Base-by-base conservation (phyloP, 2,113 vertebrate genomes). In the Enhydra lutris region DNA sequence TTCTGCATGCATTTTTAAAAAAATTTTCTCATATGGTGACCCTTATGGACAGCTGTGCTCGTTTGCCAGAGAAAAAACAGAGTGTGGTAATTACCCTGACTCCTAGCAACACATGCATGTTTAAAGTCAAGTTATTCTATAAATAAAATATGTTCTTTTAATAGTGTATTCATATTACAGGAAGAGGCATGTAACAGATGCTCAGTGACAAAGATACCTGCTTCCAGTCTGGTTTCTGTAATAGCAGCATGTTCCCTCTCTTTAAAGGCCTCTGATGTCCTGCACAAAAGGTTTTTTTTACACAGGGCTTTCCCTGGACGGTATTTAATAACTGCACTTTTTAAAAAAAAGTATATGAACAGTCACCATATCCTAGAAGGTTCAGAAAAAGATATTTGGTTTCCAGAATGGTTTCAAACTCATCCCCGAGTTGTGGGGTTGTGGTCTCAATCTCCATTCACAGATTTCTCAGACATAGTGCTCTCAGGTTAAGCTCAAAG, bases 131-230 rank as follows among this genome's bases (percentile, higher is more conserved):
- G 3, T 69, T 55, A 63, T 23, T 91, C 89, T 85, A 34, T 52
- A 79, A 89, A 57, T 69, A 95, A 92, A 71, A 67, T 21, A 29
- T 88, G 90, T 96, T 71, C 52, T 61, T 93, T 82, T 79, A 90
- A 65, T 74, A 65, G 50, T 63, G 14, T 42, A 24, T 76, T 80
- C 4, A 52, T 79, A 31, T 78, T 85, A 89, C 3, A 47, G 55
- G 36, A 79, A 95, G 24, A 86, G 80, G 21, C 7, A 24, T 7
- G 9, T 14, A 59, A 47, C 6, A 81, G 34, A 92, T n/a, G 31
- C 8, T 9, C 42, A 67, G 45, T 36, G 34, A 86, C 7, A 50
- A 83, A 69, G 23, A 80, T 24, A 88, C 39, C 59, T 83, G 20
- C 67, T 95, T 95, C 42, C 67, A 20, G 42, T 11, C 31, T 59